phyloP scores from a whole-genome alignment of 2,888 invertebrate species.

The Trachelus stipa region DNA sequence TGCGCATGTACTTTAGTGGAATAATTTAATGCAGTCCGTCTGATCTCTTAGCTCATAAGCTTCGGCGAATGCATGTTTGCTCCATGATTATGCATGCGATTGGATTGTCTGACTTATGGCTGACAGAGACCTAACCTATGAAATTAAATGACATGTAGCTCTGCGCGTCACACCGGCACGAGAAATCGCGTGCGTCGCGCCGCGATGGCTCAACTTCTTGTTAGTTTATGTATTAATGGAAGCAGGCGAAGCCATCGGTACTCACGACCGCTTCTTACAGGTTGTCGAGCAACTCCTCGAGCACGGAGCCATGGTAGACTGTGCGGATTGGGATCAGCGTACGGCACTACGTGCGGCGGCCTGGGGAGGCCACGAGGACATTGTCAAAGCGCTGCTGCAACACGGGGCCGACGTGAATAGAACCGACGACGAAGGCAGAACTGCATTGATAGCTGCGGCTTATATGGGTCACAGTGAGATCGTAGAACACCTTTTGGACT shows the following conservation, averaged over 20 bases:
- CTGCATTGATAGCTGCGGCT: slow-evolving; percentile 93
- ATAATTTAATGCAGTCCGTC: neutral
- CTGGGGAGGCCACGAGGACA: slow-evolving; percentile 94
- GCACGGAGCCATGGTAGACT: slow-evolving; percentile 85
- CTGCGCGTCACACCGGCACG: neutral
- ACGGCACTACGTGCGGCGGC: slow-evolving; percentile 92
- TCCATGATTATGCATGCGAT: neutral
- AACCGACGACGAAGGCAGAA: slow-evolving; percentile 90
- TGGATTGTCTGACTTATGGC: neutral
- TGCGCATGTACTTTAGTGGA: neutral
- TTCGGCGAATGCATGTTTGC: neutral
- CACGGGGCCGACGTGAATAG: slow-evolving; percentile 84
- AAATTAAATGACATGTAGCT: neutral
- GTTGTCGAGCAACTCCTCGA: slow-evolving; percentile 84
- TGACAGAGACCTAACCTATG: neutral
- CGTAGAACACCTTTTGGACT: slow-evolving; percentile 83
- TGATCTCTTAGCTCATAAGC: neutral
- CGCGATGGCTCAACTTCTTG: neutral
- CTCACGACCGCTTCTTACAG: slow-evolving; percentile 56
- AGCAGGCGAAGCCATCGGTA: neutral
- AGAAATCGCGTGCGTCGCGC: neutral
- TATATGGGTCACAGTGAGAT: slow-evolving; percentile 97
- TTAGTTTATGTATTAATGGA: neutral
- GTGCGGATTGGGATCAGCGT: slow-evolving; percentile 87
- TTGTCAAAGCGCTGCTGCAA: slow-evolving; percentile 79